Base-by-base conservation (phyloP, 2,797 vertebrate species). In the Coccyzus lansbergi region DNA sequence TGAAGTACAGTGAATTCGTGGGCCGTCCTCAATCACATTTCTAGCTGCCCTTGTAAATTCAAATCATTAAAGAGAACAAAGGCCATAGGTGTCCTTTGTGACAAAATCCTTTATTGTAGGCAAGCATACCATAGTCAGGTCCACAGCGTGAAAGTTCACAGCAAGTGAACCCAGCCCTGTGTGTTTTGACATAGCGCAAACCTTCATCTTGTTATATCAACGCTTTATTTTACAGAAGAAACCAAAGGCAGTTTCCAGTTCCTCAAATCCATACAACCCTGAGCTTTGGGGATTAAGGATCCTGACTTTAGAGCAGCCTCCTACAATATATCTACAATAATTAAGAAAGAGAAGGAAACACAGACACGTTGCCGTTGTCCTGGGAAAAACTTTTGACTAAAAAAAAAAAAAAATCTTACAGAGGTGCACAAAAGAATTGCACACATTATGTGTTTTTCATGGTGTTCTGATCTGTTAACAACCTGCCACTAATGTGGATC, bases 201-300 rank as follows among this genome's bases (percentile, higher is more conserved):
- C 74, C 49, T 92, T 83, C 48, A 86, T 34, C 81, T 94, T 74
- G 38, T 42, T 67, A 53, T 64, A 90, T 92, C 2, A 63, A 60
- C 46, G 22, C 42, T 88, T 82, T 58, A 74, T 94, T 87, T 88
- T 88, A 79, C 70, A 64, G 34, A 8, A 29, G 38, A 93, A 59
- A 80, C n/a, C 36, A 77, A 74, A 82, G 29, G 53, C 79, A 87
- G 56, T 70, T 89, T 83, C 46, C 19, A 70, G 15, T 76, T 91
- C 71, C 52, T 64, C 70, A 56, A n/a, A 63, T 34, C 49, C 34
- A 6, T 26, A 67, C 26, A 74, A 24, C 24, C 31, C 33, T 38
- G 77, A 90, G 44, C 67, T 88, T 70, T 88, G 56, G 90, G 82
- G 49, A 92, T 79, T 90, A 40, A 22, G 72, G 85, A 93, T 31